Evolutionary conservation across 2,888 invertebrate genomes (phyloP).

Genomic region (Idaea straminata): DNA sequence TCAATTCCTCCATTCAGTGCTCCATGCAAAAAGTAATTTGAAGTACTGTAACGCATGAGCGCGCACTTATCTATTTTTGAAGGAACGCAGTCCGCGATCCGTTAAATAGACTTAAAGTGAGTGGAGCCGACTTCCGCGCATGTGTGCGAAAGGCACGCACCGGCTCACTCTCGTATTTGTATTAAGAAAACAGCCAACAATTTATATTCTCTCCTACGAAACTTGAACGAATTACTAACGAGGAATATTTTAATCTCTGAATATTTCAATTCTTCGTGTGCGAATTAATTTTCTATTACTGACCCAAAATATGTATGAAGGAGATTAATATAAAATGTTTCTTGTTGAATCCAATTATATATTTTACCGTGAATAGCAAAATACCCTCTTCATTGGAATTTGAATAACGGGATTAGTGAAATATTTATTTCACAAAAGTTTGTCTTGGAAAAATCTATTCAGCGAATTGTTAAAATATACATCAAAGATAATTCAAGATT

Average conservation of each 20-base stretch:
- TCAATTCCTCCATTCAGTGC: conserved; percentile 70
- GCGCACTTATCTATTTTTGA: conserved; percentile 70
- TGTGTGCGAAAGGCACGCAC: conserved; percentile 63
- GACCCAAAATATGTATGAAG: conserved; percentile 28
- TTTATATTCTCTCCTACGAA: conserved; percentile 41
- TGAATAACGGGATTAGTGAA: conserved; percentile 2
- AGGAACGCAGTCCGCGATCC: conserved; percentile 67
- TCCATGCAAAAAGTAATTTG: conserved; percentile 74
- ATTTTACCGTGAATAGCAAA: conserved; percentile 14
- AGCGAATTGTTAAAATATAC: neutral
- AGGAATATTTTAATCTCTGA: conserved; percentile 23
- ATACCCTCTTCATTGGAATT: conserved; percentile 4
- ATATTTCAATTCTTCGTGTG: conserved; percentile 23
- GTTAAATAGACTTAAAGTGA: conserved; percentile 71
- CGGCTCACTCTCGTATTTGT: conserved; percentile 54
- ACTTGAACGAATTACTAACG: conserved; percentile 28
- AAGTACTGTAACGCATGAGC: conserved; percentile 67
- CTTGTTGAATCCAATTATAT: conserved; percentile 16
- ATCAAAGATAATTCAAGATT: neutral
- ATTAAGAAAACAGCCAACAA: conserved; percentile 50
- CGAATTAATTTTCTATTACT: conserved; percentile 31
- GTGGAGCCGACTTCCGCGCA: conserved; percentile 70
- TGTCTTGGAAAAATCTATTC: neutral
- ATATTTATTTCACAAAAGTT: conserved; percentile 1
- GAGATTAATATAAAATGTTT: conserved; percentile 27